Evolutionary conservation across 1,140 invertebrate species (phyloP), one percentile per base, ranked within the genome.

Genomic region (Lasioglossum albipes): DNA sequence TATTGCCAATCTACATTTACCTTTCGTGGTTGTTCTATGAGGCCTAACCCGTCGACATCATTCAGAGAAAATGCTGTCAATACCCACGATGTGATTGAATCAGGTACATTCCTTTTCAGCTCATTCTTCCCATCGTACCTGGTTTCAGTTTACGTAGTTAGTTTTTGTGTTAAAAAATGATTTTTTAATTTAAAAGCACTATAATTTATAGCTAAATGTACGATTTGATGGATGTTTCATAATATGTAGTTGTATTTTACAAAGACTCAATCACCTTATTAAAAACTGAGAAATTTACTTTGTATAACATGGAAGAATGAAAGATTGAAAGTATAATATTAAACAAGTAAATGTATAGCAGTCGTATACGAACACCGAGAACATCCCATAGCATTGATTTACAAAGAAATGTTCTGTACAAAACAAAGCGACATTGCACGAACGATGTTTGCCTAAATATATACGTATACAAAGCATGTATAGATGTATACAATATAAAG

Each of bases 21-120:
- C 94, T 96, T 97, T 86, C 95, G 95, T 22, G 96, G 94, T 79
- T 94, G 90, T 69, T 96, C 92, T 16, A 97, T 95, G 5, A 99
- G 93, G 3, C 97, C 98, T 0, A 99, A 94, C 27, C 98, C 99
- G 74, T 96, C 93, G 13, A 96, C 93, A 0, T 96, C 94, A 92
- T 98, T 97, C 61, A 99, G 94, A 0, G 98, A 97, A 91, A 99
- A 99, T 1, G 97, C 99, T 52, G 97, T 97, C 0, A 99, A 94
- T 27, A 97, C 94, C 98, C 98, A 99, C 2, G 97, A 97, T 0
- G 97, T 99, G 16, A 99, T 97, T 0, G 97, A 97, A 83, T 98
- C 96, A 0, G 98, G 98, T 49, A 98, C 96, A 59, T 80, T 87
- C 78, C 94, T 92, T 80, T 94, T 93, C 49, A 95, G 91, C 5